Conservation (phyloP, 2,797 vertebrate genomes). For the Enteromius mattozi region DNA sequence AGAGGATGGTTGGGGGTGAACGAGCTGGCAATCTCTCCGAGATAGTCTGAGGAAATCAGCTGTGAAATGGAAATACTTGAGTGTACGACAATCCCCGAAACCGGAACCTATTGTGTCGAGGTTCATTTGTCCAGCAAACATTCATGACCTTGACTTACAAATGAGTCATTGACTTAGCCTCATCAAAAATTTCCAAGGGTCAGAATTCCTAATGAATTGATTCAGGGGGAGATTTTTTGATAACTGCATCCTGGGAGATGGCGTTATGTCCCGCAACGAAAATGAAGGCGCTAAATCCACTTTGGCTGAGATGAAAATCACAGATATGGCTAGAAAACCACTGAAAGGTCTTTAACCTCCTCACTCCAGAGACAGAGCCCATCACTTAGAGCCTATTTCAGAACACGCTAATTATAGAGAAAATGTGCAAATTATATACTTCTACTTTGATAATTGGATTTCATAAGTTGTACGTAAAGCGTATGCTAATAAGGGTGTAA, state of each 20-base stretch:
- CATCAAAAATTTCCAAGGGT: constrained; percentile 21
- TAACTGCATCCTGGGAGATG: constrained; percentile 15
- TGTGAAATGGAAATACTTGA: constrained; percentile 63
- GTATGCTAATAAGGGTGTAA: constrained; percentile 51
- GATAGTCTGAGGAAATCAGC: constrained; percentile 55
- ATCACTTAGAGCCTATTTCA: constrained; percentile 49
- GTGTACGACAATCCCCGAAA: constrained; percentile 52
- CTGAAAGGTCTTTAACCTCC: constrained; percentile 45
- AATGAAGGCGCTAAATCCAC: constrained; percentile 36
- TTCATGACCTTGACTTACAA: constrained; percentile 50
- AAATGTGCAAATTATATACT: constrained; percentile 54
- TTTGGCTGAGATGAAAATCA: constrained; percentile 9
- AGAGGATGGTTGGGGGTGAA: constrained; percentile 42
- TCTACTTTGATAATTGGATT: constrained; percentile 55
- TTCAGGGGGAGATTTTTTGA: constrained; percentile 11
- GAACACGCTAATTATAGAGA: constrained; percentile 59
- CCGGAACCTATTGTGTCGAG: constrained; percentile 49
- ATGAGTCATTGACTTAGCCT: constrained; percentile 35
- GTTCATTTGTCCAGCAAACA: constrained; percentile 57
- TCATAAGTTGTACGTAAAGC: constrained; percentile 51
- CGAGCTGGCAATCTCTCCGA: constrained; percentile 50
- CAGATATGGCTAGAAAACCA: constrained; percentile 9
- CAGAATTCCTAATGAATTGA: constrained; percentile 33
- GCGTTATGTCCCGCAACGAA: constrained; percentile 1
- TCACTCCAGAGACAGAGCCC: constrained; percentile 36